Base-by-base conservation (phyloP, 2,888 invertebrate species). In the Prosopocoilus inquinatus region DNA sequence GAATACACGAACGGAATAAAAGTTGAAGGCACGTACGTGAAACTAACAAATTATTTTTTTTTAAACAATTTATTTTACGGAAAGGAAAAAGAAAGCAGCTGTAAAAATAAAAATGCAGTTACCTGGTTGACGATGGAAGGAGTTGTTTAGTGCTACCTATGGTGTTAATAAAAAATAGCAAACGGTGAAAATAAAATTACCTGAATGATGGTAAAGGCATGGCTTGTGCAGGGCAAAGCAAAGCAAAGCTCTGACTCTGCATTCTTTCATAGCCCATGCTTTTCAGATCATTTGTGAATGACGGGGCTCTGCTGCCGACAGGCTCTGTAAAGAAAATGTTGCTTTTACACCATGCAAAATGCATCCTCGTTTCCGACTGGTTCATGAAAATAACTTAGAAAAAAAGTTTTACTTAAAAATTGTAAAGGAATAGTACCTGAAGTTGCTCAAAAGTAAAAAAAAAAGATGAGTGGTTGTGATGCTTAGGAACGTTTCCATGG, bases 161-260 rank as follows among this genome's bases (percentile, higher is more conserved):
- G 9, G 16, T n/a, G 16, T 44, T 5, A 12, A 15, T 15, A 20
- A 12, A 28, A 11, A 46, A 46, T 9, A 9, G 9, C 12, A 32
- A 84, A 80, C 71, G 88, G 75, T 65, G 81, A 83, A 71, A 53
- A 34, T 20, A 36, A 44, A 64, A 82, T 81, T 84, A 88, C 88
- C 86, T 87, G 84, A 86, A 88, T 71, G 80, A 77, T 60, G 87
- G 87, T 71, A 85, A 80, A 62, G 88, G 88, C 73, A 84, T 85
- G 69, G 84, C 86, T 78, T 87, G 87, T 55, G 86, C 86, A 70
- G 86, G 86, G 79, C 88, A 88, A 58, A 86, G 81, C 62, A 88
- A 79, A 43, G 84, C 83, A 70, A 86, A 84, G 71, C 79, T 81
- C 71, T 82, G 80, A 63, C 79, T 78, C 59, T 78, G 74, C 66